phyloP scores from a whole-genome alignment of 2,888 invertebrate species.

The Drosophila greeni region DNA sequence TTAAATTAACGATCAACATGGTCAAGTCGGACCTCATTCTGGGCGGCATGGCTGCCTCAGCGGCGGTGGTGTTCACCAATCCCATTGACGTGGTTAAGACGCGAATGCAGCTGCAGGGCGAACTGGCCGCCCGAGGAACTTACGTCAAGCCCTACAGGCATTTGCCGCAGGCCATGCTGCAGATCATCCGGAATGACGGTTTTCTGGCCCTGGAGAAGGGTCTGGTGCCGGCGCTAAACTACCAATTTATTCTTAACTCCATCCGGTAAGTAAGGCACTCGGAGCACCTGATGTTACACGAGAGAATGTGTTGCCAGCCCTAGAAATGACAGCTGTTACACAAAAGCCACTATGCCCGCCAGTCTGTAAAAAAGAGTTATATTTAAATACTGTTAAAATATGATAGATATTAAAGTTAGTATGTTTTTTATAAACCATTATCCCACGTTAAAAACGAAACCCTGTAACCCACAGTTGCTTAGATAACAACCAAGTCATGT shows the following conservation, averaged over 20 bases:
- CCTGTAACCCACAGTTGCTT: background rate
- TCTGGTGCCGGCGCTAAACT: constrained; percentile 89
- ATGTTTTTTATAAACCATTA: background rate
- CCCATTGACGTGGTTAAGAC: constrained; percentile 91
- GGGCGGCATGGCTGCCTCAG: constrained; percentile 88
- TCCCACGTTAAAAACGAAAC: background rate
- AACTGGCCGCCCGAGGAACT: constrained; percentile 85
- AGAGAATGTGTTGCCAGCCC: background rate
- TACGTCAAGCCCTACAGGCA: constrained; percentile 87
- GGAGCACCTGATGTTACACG: background rate
- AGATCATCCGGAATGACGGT: constrained; percentile 90
- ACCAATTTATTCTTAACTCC: constrained; percentile 93
- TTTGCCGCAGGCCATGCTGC: constrained; percentile 87
- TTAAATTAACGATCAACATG: constrained; percentile 45
- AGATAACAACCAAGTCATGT: background rate
- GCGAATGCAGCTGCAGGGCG: constrained; percentile 93
- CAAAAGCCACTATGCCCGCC: background rate
- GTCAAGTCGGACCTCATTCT: constrained; percentile 77
- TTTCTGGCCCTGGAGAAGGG: constrained; percentile 88
- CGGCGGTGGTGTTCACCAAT: constrained; percentile 91
- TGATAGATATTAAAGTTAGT: background rate
- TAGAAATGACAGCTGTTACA: background rate
- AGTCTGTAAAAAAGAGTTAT: background rate
- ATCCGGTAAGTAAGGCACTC: constrained; percentile 63
- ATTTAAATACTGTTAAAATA: background rate